Evolutionary conservation across 2,888 invertebrate species (phyloP), one percentile per base, ranked within the genome.

Genomic region (Heliconius cydno): DNA sequence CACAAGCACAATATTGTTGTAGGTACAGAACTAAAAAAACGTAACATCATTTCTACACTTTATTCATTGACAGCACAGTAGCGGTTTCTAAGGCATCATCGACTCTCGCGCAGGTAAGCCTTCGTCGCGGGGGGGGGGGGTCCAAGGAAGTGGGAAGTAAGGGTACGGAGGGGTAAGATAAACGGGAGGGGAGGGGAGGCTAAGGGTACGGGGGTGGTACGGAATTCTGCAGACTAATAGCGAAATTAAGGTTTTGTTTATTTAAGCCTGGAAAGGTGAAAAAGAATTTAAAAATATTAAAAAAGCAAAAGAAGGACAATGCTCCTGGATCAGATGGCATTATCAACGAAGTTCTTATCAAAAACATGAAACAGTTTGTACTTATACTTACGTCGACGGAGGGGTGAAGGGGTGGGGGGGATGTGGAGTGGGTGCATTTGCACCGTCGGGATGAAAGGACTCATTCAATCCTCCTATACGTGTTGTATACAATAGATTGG

Each of bases 31-130:
- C 75, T 41, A 19, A 25, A 34, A 41, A 28, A 10, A 60, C 71
- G 60, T 22, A 63, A 66, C 25, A 57, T 79, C 68, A 34, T 30
- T 6, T 71, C 72, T 46, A 65, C 28, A 46, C 19, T 28, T 60
- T 87, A 85, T 77, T 89, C 88, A 87, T 85, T 92, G 91, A 25
- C 77, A 77, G 83, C 83, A 86, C 89, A 88, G 90, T 92, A 92
- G 92, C 90, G 90, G 92, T 89, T 91, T 87, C 86, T 82, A 87
- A 91, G 91, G 90, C 90, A 88, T 86, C 86, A 86, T 83, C 87
- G 86, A 81, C 87, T 88, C 88, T 83, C 85, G 88, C 88, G 91
- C 93, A 93, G 94, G 93, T 93, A 93, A 92, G 90, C 92, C 92
- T 93, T 86, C 89, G 85, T 85, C 80, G 84, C 78, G 82, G 79